phyloP scores from a whole-genome alignment of 1,140 invertebrate species.

The Apis laboriosa region DNA sequence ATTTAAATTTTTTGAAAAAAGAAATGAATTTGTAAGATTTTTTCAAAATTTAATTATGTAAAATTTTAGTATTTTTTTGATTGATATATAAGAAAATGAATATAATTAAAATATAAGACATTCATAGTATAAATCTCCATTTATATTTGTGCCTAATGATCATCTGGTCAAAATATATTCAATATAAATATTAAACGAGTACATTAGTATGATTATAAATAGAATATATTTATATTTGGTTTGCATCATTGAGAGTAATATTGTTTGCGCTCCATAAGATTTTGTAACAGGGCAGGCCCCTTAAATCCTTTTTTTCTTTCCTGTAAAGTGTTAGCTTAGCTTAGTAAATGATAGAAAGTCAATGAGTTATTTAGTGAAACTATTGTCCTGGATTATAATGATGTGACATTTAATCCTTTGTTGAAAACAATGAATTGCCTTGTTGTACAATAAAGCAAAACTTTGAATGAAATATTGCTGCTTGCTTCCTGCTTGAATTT shows the following conservation, averaged over 20 bases:
- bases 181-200: constrained; percentile 57
- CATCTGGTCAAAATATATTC: constrained; percentile 68
- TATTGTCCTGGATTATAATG: constrained; percentile 72
- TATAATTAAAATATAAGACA: constrained; percentile 22
- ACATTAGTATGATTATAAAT: constrained; percentile 64
- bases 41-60: not conserved
- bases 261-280: constrained; percentile 72
- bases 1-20: not conserved
- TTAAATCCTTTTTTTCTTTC: constrained; percentile 71
- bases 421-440: constrained; percentile 78
- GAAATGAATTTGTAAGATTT: not conserved
- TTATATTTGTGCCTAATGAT: constrained; percentile 67
- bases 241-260: constrained; percentile 72
- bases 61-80: no score
- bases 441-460: constrained; percentile 79
- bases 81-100: not conserved
- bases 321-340: constrained; percentile 77
- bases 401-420: constrained; percentile 77
- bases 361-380: constrained; percentile 74
- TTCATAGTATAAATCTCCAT: constrained; percentile 62
- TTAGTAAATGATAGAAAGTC: constrained; percentile 73
- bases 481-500: constrained; percentile 75
- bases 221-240: constrained; percentile 72
- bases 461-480: constrained; percentile 74
- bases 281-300: constrained; percentile 78